A percentile compares a stretch with the other conserved stretches of the same genome.
Evolutionary conservation across 1,140 invertebrate species (phyloP).

Genomic region (Oryctes rhinoceros): DNA sequence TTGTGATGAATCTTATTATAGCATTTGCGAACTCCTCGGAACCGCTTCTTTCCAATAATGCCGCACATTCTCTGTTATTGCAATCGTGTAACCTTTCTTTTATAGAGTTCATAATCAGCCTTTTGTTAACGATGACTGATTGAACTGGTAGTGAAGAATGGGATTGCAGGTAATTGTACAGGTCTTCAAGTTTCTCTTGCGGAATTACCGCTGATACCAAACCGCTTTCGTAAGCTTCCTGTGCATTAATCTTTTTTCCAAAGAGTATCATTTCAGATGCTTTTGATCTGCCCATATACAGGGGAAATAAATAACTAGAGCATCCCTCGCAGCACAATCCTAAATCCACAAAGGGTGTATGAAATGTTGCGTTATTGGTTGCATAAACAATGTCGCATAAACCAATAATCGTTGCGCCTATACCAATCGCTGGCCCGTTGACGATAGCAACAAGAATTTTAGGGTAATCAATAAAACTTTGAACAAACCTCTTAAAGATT

Average conservation of each 20-base stretch:
- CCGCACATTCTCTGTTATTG: constrained; percentile 51
- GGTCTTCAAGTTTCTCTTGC: constrained; percentile 49
- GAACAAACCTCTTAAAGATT: constrained; percentile 69
- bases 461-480: constrained; percentile 84
- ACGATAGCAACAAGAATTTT: constrained; percentile 89
- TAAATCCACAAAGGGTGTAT: constrained; percentile 83
- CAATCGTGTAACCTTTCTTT: constrained; percentile 47
- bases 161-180: constrained; percentile 51
- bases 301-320: constrained; percentile 84
- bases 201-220: constrained; percentile 55
- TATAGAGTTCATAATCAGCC: constrained; percentile 49
- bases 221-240: constrained; percentile 56
- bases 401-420: constrained; percentile 82
- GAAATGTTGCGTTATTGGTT: constrained; percentile 83
- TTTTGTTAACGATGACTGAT: constrained; percentile 53
- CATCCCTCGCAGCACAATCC: constrained; percentile 86
- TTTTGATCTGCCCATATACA: constrained; percentile 79
- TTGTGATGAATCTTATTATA: constrained; percentile 51
- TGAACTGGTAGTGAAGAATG: constrained; percentile 53
- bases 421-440: constrained; percentile 94
- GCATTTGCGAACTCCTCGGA: constrained; percentile 55
- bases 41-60: constrained; percentile 49
- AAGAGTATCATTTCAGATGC: constrained; percentile 84
- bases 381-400: constrained; percentile 92
- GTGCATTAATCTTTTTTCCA: constrained; percentile 79